Evolutionary conservation across 2,888 invertebrate genomes (phyloP).

Genomic region (Philopedon plagiatum): DNA sequence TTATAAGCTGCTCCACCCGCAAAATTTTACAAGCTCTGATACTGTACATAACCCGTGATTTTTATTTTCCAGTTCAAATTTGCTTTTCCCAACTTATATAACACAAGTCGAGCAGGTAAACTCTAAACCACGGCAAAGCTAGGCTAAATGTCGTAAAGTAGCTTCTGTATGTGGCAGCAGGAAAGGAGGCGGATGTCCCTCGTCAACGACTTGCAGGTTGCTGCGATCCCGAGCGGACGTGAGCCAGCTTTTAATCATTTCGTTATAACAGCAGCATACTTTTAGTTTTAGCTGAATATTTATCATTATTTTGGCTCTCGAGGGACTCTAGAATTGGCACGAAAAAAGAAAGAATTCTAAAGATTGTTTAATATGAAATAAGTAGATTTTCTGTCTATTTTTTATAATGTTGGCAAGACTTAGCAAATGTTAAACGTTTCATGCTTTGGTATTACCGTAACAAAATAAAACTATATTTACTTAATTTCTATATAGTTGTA

Average conservation of each 20-base stretch:
- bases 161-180: constrained; percentile 21
- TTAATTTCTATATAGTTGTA: too few relatives aligned
- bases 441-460: too few relatives aligned
- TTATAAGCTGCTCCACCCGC: too few relatives aligned
- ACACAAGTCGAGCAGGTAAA: not conserved
- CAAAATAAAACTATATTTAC: too few relatives aligned
- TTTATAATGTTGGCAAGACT: too few relatives aligned
- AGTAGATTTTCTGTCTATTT: too few relatives aligned
- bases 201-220: constrained; percentile 24
- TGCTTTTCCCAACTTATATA: not conserved
- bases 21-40: too few relatives aligned
- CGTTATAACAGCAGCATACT: not conserved
- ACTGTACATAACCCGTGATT: too few relatives aligned
- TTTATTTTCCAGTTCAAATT: not conserved
- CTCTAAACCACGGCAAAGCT: constrained; percentile 20
- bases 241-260: not conserved
- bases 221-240: constrained; percentile 14
- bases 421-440: too few relatives aligned
- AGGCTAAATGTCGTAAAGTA: constrained; percentile 8
- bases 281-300: not conserved
- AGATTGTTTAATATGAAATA: too few relatives aligned
- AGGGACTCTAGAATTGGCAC: too few relatives aligned
- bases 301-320: not conserved
- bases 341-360: too few relatives aligned
- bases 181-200: constrained; percentile 27